These are phyloP conservation scores for Thermophis baileyi DNA, from an alignment of 2,113 vertebrate genomes.

Conservation along the genomic window DNA sequence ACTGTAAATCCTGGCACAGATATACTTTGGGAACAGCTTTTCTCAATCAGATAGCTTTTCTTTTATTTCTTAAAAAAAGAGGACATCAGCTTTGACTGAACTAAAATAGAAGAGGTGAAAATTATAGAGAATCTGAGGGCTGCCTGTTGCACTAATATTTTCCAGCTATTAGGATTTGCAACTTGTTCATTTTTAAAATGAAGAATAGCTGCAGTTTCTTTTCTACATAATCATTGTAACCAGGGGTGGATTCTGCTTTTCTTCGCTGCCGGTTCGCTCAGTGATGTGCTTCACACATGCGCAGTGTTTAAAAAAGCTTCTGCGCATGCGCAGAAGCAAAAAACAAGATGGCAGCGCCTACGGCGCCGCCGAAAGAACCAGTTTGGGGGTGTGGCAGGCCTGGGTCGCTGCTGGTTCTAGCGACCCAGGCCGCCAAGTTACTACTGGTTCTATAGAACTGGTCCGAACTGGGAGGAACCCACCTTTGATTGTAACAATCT, in stretches of 20 bases:
- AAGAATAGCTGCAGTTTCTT: neutral
- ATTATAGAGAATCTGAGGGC: neutral
- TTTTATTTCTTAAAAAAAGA: neutral
- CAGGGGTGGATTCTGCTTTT: no score
- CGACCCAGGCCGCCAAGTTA: no score
- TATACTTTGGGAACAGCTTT: neutral
- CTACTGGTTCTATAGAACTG: no score
- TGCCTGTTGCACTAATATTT: neutral
- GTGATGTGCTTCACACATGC: no score
- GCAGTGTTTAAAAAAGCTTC: no score
- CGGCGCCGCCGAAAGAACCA: no score
- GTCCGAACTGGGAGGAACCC: no score
- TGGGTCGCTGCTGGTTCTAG: no score
- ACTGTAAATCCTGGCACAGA: neutral
- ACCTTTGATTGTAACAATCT: neutral
- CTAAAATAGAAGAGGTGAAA: neutral
- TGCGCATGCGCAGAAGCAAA: no score
- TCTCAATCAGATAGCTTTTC: constrained; percentile 20
- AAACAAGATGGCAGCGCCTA: no score
- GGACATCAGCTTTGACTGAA: neutral
- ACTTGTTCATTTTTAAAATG: neutral
- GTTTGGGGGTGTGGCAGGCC: no score
- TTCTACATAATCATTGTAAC: neutral
- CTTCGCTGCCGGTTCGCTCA: no score
- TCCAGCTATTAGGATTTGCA: neutral